Base-by-base conservation (phyloP, 2,113 vertebrate genomes). In the Salvator merianae region DNA sequence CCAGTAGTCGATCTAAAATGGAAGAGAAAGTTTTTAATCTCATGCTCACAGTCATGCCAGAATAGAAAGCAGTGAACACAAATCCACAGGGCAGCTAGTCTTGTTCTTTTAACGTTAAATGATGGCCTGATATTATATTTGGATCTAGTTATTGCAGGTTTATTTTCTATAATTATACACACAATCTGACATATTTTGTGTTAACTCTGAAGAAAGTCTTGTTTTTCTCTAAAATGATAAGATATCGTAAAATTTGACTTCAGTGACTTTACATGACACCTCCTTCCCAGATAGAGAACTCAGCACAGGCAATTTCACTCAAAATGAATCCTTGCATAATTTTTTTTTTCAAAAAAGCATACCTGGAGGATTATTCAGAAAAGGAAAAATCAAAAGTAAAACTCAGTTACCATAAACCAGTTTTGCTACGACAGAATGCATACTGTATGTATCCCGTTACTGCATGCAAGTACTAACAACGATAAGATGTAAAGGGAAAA, bases 231-330 rank as follows among this genome's bases (percentile, higher is more conserved):
- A 80, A 24, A 47, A 74, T 24, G 30, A 40, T 1, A 1, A 40
- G 30, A 34, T 16, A 36, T 16, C 66, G 0, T 0, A n/a, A 22
- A 40, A 9, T 32, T 40, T 26, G 53, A 0, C 9, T 50, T n/a
- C 65, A 32, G 12, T 53, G 34, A 22, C 18, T 32, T 28, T 86
- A n/a, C 26, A 0, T 0, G 50, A 5, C 22, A 76, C 69, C 53
- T 62, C 78, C 70, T 10, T 2, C 28, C n/a, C 30, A 14, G 66
- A 30, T 18, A 34, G 3, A 16, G 10, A 59, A 36, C 53, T 32
- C 12, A 5, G 26, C 36, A 12, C 9, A 20, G 20, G 14, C 28
- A 50, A 74, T 28, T 28, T 50, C 40, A 50, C 7, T 50, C 30
- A 75, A 53, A 55, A 32, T n/a, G 30, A 40, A 43, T 38, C 26